phyloP scores from a whole-genome alignment of 2,888 invertebrate species.

The Panopea generosa region DNA sequence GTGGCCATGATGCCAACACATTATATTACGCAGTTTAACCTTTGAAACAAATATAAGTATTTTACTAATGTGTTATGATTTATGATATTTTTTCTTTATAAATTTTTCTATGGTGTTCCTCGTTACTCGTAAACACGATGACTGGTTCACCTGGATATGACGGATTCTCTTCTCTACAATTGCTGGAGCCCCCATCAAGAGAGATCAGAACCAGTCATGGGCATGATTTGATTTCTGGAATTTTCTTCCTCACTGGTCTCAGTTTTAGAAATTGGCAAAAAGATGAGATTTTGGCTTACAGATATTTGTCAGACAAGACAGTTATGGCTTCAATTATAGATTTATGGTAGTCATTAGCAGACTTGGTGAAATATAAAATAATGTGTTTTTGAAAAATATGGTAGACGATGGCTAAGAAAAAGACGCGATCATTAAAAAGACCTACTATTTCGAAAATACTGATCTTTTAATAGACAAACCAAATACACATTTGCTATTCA shows the following conservation, averaged over 20 bases:
- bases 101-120: too few species aligned
- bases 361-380: slow-evolving; percentile 10
- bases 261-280: slow-evolving; percentile 64
- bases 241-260: slow-evolving; percentile 58
- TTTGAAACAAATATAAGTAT: too few species aligned
- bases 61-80: too few species aligned
- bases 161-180: slow-evolving; percentile 42
- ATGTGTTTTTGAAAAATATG: slow-evolving; percentile 5
- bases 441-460: too few species aligned
- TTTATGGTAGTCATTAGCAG: slow-evolving; percentile 59
- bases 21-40: too few species aligned
- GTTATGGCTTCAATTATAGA: slow-evolving; percentile 57
- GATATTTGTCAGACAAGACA: slow-evolving; percentile 59
- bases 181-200: slow-evolving; percentile 44
- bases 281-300: slow-evolving; percentile 58
- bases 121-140: too few species aligned
- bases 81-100: too few species aligned
- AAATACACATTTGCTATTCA: too few species aligned
- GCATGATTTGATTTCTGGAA: slow-evolving; percentile 66
- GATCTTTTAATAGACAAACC: too few species aligned
- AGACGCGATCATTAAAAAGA: too few species aligned
- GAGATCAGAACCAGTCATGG: slow-evolving; percentile 40
- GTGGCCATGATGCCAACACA: too few species aligned
- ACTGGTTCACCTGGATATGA: slow-evolving; percentile 47
- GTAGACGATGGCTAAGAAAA: too few species aligned